Conservation (phyloP, 1,140 invertebrate species). For the Lepidurus packardi region DNA sequence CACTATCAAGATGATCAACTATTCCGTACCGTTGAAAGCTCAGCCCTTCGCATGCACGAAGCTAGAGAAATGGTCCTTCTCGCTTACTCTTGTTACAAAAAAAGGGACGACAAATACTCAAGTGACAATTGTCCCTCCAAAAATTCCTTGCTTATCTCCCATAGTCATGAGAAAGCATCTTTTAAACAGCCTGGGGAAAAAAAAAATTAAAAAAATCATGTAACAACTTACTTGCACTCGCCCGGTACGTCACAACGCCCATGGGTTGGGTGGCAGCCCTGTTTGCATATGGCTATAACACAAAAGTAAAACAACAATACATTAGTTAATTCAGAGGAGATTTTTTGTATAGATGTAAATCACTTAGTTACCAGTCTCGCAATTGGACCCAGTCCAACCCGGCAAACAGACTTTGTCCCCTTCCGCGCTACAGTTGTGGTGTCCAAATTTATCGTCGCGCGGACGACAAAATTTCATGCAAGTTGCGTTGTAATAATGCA, state of each 20-base stretch:
- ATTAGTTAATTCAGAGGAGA: constrained; percentile 12
- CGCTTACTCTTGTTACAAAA: background rate
- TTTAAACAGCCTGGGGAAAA: background rate
- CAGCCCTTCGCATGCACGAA: background rate
- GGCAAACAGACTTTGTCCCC: constrained; percentile 45
- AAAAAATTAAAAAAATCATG: background rate
- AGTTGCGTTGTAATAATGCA: constrained; percentile 47
- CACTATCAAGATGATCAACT: constrained; percentile 22
- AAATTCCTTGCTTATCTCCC: background rate
- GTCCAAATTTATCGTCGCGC: constrained; percentile 44
- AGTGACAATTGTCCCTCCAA: constrained; percentile 3
- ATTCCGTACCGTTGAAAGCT: constrained; percentile 10
- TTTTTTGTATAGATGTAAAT: background rate
- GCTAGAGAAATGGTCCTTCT: background rate
- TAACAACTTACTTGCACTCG: constrained; percentile 65
- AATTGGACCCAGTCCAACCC: constrained; percentile 51
- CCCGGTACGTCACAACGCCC: constrained; percentile 80
- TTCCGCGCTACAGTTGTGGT: constrained; percentile 47
- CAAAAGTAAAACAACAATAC: constrained; percentile 39
- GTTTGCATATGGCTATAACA: constrained; percentile 75
- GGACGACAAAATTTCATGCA: constrained; percentile 46
- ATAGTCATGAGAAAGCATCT: background rate
- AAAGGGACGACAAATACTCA: constrained; percentile 4
- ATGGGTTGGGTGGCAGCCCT: constrained; percentile 79
- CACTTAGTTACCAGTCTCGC: constrained; percentile 44